A percentile compares a stretch with the other conserved stretches of the same genome.
These are phyloP conservation scores for Noctilio leporinus DNA, from an alignment of 2,113 vertebrate species.

Conservation along the genomic window DNA sequence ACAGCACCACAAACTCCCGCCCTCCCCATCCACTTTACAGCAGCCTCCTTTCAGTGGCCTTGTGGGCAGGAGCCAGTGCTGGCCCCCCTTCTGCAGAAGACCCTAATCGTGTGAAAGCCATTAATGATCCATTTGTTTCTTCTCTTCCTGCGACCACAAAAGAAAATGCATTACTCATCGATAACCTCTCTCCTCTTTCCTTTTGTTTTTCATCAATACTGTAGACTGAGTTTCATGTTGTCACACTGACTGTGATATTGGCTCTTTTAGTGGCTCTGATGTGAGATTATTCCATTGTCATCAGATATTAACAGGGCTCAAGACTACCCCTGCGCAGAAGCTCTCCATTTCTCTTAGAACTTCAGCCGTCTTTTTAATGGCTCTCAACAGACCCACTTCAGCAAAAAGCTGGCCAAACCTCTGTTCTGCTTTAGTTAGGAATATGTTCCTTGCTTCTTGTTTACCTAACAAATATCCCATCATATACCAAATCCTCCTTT, in stretches of 20 bases:
- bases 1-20: neutral
- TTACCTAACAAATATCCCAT: neutral
- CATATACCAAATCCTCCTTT: neutral
- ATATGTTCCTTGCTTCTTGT: neutral
- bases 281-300: conserved; percentile 12
- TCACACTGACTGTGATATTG: neutral
- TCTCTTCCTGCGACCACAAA: conserved; percentile 26
- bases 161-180: conserved; percentile 63
- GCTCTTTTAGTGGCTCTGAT: neutral
- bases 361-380: neutral
- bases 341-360: neutral
- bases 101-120: conserved; percentile 20
- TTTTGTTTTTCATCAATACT: conserved; percentile 25
- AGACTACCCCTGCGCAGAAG: neutral
- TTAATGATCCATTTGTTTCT: conserved; percentile 52
- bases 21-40: neutral
- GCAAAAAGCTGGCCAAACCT: neutral
- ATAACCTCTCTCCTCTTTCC: conserved; percentile 45
- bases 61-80: neutral
- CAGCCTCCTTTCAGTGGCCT: neutral
- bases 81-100: neutral
- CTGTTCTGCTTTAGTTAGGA: neutral
- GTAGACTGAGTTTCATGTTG: neutral
- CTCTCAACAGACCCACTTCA: neutral
- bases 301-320: neutral